Base-by-base conservation (phyloP, 1,140 invertebrate species). In the Caenorhabditis latens region DNA sequence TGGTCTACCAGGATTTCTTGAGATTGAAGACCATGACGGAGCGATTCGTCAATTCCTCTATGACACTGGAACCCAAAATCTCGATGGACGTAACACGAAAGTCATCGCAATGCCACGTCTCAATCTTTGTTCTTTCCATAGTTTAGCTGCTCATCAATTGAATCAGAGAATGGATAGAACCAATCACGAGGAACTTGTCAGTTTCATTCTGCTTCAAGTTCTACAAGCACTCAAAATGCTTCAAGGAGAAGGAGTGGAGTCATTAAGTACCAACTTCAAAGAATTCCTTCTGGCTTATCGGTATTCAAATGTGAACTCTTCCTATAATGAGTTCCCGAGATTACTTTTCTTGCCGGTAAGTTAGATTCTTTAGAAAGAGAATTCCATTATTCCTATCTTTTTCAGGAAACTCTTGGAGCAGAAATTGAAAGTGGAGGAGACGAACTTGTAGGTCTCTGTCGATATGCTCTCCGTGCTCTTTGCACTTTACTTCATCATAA, bases 181-280 rank as follows among this genome's bases (percentile, higher is more conserved):
- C 48, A 84, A 82, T 42, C 90, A 87, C 43, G 88, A 90, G 21
- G 94, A 94, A 50, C 94, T 94, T 46, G 94, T 94, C 6, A 94
- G 94, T 75, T 95, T 96, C 90, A 94, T 96, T 55, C 94, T 96
- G 92, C 93, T 96, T 67, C 96, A 96, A 92, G 93, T 96, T 58
- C 95, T 96, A 2, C 96, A 95, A 87, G 95, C 95, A 0, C 93
- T 96, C 61, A 96, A 96, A 91, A 95, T 95, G 90, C 93, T 97
- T n/a, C 96, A 96, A 92, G 95, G 95, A 4, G 95, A 96, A 85
- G 96, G 96, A 4, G 95, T 96, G 24, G 96, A 96, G 90, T 95
- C 96, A 90, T 94, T 95, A 16, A 94, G 95, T 0, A 93, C 95
- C 42, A 94, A 94, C 86, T 90, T 96, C 50, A 95, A 94, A 50